These are phyloP conservation scores for Urocynchramus pylzowi DNA, from an alignment of 2,113 vertebrate genomes.

Conservation along the genomic window DNA sequence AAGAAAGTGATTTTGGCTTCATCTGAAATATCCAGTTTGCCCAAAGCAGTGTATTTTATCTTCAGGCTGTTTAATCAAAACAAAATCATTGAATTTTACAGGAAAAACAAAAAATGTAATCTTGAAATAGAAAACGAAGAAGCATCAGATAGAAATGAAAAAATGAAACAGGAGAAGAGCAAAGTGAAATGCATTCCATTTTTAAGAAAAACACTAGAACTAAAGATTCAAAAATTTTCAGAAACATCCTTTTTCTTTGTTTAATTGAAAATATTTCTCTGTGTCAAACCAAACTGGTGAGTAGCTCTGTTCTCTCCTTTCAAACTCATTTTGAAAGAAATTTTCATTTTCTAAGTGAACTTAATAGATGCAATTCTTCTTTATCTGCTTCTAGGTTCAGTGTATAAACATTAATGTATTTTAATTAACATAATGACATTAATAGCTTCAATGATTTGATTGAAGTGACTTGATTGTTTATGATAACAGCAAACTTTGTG, in stretches of 20 bases:
- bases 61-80: not conserved
- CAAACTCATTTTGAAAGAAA: not conserved
- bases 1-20: not conserved
- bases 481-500: not conserved
- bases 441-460: not conserved
- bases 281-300: not conserved
- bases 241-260: not conserved
- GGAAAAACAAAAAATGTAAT: not conserved
- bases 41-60: not conserved
- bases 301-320: not conserved
- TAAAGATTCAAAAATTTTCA: not conserved
- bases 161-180: not conserved
- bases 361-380: not conserved
- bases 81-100: not conserved
- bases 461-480: not conserved
- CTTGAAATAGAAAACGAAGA: not conserved
- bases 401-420: not conserved
- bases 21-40: not conserved
- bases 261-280: not conserved
- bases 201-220: not conserved
- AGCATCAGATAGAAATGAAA: not conserved
- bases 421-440: not conserved
- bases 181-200: not conserved
- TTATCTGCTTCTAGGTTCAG: not conserved
- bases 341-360: not conserved